Base-by-base conservation (phyloP, 2,113 vertebrate species). In the Clarias macrocephalus region DNA sequence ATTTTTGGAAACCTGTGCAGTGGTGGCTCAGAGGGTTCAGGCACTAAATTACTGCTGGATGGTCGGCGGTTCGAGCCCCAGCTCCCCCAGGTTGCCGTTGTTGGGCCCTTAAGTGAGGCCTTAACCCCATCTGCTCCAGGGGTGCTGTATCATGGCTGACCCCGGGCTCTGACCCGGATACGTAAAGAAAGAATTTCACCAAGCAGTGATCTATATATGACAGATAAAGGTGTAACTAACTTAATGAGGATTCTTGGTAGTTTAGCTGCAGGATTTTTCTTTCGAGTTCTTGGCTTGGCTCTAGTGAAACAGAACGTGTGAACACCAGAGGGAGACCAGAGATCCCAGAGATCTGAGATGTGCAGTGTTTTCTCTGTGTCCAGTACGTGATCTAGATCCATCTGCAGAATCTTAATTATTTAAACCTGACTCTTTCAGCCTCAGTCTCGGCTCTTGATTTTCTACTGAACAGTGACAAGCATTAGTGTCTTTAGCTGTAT, bases 391-490 rank as follows among this genome's bases (percentile, higher is more conserved):
- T 94, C 92, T 93, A 90, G 83, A 82, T 93, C 93, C 90, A 82
- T 91, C 92, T 93, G 94, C 92, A 93, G 91, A 95, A 90, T 94
- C 89, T 95, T 89, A 96, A 95, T 94, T 88, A 94, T 95, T 93
- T 91, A 93, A 91, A 23, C 72, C n/a, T n/a, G n/a, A 25, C 91
- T 85, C 57, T 56, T 56, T 73, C 70, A 54, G 23, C 33, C 63
- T 65, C 3, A 63, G 16, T 62, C 15, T 62, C 76, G 88, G 18
- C 12, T 66, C 48, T 30, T 19, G 13, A 87, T 81, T 11, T 75
- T 10, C 37, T 52, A 11, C 19, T 75, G 19, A 48, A 48, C 72
- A 48, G 11, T 13, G 21, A 75, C 42, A 52, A 10, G 18, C 19
- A 15, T 25, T 75, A 3, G 4, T 15, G 42, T 75, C 21, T 75